phyloP scores from a whole-genome alignment of 2,888 invertebrate species.

The Subacronicta megacephala region DNA sequence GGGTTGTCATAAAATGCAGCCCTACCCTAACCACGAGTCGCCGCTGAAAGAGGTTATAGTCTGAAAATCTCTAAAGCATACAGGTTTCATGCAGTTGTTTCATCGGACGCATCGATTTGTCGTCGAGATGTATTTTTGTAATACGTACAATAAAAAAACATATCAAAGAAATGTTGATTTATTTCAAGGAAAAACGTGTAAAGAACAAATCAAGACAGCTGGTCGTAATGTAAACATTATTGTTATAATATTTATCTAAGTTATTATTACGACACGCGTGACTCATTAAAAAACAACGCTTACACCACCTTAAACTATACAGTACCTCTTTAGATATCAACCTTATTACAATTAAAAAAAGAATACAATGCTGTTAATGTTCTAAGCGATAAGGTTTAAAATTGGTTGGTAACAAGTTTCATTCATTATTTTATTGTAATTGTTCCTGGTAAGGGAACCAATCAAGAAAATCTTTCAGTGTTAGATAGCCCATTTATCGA shows the following conservation, averaged over 20 bases:
- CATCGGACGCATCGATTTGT: no score
- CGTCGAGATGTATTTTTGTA: neutral
- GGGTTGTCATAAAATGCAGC: no score
- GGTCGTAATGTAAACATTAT: constrained; percentile 18
- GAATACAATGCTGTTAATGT: neutral
- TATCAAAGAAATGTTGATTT: no score
- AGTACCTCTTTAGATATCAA: constrained; percentile 1
- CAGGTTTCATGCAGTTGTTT: no score
- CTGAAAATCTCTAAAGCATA: no score
- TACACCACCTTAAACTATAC: neutral
- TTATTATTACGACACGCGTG: constrained; percentile 13
- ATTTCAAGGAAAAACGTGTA: neutral
- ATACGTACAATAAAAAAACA: neutral
- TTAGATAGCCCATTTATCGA: no score
- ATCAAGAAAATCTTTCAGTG: no score
- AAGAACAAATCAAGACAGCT: constrained; percentile 12
- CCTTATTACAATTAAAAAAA: constrained; percentile 7
- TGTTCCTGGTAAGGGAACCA: constrained; percentile 21
- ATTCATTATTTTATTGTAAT: neutral
- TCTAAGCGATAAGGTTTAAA: neutral
- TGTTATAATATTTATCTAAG: constrained; percentile 18
- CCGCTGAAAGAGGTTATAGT: no score
- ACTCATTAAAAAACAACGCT: constrained; percentile 18
- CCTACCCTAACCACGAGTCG: no score
- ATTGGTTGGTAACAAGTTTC: neutral